These are phyloP conservation scores for Priocnemis perturbator DNA, from an alignment of 2,888 invertebrate genomes.

Conservation along the genomic window DNA sequence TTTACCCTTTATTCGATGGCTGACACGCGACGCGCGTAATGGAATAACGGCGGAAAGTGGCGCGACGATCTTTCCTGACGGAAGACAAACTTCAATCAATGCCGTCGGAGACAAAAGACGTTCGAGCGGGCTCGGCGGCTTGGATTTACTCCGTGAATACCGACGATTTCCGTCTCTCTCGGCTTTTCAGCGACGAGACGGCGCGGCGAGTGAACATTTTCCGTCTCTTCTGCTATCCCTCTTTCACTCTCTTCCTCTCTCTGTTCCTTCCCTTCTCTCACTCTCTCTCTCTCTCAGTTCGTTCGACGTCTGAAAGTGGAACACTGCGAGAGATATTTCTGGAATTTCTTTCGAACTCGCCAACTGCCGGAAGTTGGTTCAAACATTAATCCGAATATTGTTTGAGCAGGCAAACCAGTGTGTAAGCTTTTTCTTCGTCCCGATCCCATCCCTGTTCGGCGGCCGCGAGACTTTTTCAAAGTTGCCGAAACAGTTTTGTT, in stretches of 20 bases:
- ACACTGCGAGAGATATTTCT: conserved; percentile 11
- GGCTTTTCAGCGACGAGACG: background rate
- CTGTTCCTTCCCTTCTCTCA: conserved; percentile 7
- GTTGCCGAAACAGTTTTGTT: too few species aligned
- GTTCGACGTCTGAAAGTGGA: background rate
- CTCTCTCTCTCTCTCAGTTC: background rate
- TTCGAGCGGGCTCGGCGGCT: conserved; percentile 28
- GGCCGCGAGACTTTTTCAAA: background rate
- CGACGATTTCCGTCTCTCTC: conserved; percentile 3
- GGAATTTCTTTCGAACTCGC: background rate
- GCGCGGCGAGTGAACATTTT: conserved; percentile 9
- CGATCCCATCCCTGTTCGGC: background rate
- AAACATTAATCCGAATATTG: too few species aligned
- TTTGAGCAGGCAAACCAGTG: too few species aligned
- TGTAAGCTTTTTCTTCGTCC: too few species aligned
- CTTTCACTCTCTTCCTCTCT: conserved; percentile 6
- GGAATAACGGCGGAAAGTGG: conserved; percentile 51
- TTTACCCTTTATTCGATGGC: conserved; percentile 52
- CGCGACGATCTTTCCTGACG: conserved; percentile 37
- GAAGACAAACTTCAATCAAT: conserved; percentile 60
- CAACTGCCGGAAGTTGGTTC: too few species aligned
- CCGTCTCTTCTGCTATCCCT: conserved; percentile 7
- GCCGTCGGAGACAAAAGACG: conserved; percentile 53
- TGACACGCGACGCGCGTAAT: conserved; percentile 58
- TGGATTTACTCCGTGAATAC: conserved; percentile 15